A percentile compares a stretch with the other conserved stretches of the same genome.
phyloP scores from a whole-genome alignment of 1,140 invertebrate genomes.

The Wiebesia pumilae region DNA sequence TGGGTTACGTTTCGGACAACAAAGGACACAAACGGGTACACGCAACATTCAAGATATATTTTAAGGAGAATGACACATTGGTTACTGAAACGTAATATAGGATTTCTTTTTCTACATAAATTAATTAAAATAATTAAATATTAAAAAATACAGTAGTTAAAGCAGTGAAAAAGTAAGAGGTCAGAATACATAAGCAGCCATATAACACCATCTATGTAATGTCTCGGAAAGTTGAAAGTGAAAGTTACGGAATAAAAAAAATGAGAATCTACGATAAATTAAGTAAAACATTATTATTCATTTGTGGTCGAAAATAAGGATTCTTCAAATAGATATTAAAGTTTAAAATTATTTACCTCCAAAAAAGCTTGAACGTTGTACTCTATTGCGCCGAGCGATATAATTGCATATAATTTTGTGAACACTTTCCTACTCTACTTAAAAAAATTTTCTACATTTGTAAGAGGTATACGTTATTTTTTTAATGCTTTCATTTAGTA shows the following conservation, averaged over 20 bases:
- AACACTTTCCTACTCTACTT: too few species aligned
- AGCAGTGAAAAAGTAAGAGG: constrained; percentile 10
- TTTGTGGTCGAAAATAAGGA: not conserved
- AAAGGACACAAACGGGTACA: too few species aligned
- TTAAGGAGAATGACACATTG: too few species aligned
- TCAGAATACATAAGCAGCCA: not conserved
- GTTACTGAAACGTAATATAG: not conserved
- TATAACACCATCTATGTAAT: not conserved
- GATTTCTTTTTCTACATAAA: not conserved
- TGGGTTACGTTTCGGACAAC: too few species aligned
- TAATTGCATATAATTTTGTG: too few species aligned
- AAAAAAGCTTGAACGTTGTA: too few species aligned
- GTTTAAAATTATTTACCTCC: too few species aligned
- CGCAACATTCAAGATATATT: too few species aligned
- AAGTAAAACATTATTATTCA: not conserved
- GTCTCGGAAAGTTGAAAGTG: constrained; percentile 45
- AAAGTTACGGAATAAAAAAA: constrained; percentile 47
- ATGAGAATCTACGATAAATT: constrained; percentile 29
- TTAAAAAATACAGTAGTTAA: not conserved
- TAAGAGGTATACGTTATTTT: too few species aligned
- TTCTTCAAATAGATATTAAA: not conserved
- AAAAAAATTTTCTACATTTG: too few species aligned
- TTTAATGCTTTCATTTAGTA: too few species aligned
- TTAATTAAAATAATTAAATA: not conserved
- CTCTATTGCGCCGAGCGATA: too few species aligned